Conservation (phyloP, 1,140 invertebrate genomes). For the Oedothorax gibbosus region DNA sequence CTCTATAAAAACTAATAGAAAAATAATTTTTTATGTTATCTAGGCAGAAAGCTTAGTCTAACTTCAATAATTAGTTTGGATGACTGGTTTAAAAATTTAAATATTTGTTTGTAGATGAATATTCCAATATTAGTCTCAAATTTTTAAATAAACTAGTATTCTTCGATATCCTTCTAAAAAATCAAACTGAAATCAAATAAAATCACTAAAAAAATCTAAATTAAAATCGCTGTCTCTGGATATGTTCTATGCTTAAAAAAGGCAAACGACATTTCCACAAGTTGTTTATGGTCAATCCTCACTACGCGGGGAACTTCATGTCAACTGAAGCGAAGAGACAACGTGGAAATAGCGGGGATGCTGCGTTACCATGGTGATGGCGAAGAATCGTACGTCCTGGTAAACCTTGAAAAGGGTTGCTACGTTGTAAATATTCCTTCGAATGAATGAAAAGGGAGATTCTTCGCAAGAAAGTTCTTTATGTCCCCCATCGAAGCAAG, state of each 20-base stretch:
- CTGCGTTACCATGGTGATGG: conserved; percentile 51
- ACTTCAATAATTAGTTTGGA: no score
- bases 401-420: conserved; percentile 8
- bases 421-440: conserved; percentile 16
- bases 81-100: no score
- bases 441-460: conserved; percentile 26
- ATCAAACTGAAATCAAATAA: no score
- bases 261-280: not conserved
- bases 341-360: conserved; percentile 58
- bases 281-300: conserved; percentile 41
- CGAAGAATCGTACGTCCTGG: conserved; percentile 54
- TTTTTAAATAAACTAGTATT: no score
- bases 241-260: not conserved
- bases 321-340: conserved; percentile 55
- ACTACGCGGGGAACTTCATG: conserved; percentile 11
- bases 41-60: no score
- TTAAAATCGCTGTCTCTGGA: no score
- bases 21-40: no score
- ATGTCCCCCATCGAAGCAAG: not conserved
- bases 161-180: no score
- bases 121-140: no score
- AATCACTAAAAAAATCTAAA: no score
- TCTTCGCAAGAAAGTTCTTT: conserved; percentile 38
- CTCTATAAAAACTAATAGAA: no score
- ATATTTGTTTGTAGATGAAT: no score